Evolutionary conservation across 2,113 vertebrate genomes (phyloP).

Genomic region (Rhinopithecus roxellana): DNA sequence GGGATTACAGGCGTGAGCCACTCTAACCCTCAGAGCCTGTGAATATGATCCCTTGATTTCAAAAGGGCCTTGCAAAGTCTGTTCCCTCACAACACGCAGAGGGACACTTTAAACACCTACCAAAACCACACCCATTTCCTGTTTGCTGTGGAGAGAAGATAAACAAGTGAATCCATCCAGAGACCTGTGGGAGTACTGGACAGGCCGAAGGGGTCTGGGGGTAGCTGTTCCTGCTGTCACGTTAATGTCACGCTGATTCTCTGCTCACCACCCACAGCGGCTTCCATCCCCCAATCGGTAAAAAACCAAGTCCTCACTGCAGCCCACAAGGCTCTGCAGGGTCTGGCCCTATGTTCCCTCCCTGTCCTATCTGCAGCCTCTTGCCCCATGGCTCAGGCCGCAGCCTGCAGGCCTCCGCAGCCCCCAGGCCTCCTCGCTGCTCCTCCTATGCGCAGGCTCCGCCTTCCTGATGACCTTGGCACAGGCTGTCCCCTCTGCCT

Average conservation of each 20-base stretch:
- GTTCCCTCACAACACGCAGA: neutral
- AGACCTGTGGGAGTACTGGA: neutral
- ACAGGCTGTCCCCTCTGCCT: neutral
- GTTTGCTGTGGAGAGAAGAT: neutral
- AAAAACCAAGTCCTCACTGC: neutral
- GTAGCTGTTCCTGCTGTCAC: neutral
- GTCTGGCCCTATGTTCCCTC: neutral
- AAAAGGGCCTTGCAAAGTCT: neutral
- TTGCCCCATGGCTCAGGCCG: rapidly evolving
- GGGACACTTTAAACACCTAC: too few species aligned
- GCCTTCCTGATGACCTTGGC: rapidly evolving
- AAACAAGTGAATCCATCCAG: neutral
- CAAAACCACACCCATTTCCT: too few species aligned
- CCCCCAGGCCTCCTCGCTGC: rapidly evolving
- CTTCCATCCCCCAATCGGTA: neutral
- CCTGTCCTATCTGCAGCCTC: neutral
- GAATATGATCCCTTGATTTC: too few species aligned
- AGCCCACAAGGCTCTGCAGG: neutral
- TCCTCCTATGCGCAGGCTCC: neutral
- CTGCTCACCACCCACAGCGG: neutral
- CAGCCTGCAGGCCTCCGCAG: neutral
- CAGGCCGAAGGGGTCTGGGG: neutral
- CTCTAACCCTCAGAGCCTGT: too few species aligned
- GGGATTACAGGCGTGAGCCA: too few species aligned
- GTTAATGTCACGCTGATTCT: neutral